Evolutionary conservation across 37 sponge, comb jelly and placozoan species (phyloP), one percentile per base, ranked within the genome.

Genomic region (Beroe forskalii): DNA sequence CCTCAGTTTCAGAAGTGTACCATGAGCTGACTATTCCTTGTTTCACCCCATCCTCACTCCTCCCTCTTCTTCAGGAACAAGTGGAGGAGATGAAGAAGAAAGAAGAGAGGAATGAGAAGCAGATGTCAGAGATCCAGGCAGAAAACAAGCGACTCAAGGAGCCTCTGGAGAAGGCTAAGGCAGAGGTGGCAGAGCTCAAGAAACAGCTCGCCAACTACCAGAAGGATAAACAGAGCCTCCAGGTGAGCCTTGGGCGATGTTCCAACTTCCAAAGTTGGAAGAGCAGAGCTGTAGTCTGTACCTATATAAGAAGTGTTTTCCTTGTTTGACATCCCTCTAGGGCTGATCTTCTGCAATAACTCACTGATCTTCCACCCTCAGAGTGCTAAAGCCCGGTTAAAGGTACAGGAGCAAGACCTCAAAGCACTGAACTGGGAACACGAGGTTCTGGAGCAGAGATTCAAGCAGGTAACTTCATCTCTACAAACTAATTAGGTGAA

Each of bases 41-140:
- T n/a, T n/a, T n/a, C n/a, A n/a, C n/a, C n/a, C n/a, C n/a, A n/a
- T n/a, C n/a, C n/a, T n/a, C n/a, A n/a, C n/a, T n/a, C n/a, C n/a
- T n/a, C n/a, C n/a, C n/a, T n/a, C n/a, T 63, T 19, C 14, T 91
- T 9, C 89, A 96, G 97, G 97, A 97, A 60, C 95, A 95, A 93
- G 94, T 95, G 24, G 99, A 98, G 91, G 95, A 93, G 40, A 96
- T 98, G 99, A 98, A 96, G 92, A 96, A 95, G 90, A 96, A 96
- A 44, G 94, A 95, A 61, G 99, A 98, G 43, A 62, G 95, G 20
- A 89, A 94, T 14, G 99, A 98, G 91, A 98, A 98, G 76, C 93
- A 94, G 66, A 91, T 96, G 76, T 76, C 94, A 30, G 99, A 98
- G 67, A 94, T 96, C 27, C 95, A 95, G 69, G 93, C 95, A 30